phyloP scores from a whole-genome alignment of 1,140 invertebrate genomes.

The Bilobella aurantiaca region DNA sequence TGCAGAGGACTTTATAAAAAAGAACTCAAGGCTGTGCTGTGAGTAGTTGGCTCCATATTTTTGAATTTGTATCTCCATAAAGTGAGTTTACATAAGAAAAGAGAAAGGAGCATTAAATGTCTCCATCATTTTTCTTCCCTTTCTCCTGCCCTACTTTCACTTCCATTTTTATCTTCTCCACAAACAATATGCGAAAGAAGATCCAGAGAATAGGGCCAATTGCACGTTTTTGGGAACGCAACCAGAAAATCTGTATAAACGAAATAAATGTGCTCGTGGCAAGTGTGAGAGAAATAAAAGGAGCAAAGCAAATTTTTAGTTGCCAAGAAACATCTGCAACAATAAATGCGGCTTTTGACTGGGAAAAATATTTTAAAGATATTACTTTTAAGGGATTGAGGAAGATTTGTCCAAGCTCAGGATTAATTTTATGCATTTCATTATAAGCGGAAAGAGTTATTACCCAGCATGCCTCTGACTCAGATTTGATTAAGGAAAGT shows the following conservation, averaged over 20 bases:
- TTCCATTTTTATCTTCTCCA: not conserved
- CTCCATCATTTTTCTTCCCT: not conserved
- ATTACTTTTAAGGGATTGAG: too few species aligned
- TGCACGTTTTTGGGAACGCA: constrained; percentile 13
- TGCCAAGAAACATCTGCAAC: too few species aligned
- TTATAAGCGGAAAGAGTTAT: not conserved
- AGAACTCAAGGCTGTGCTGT: not conserved
- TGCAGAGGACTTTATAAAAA: too few species aligned
- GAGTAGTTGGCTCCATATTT: not conserved
- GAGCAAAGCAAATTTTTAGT: too few species aligned
- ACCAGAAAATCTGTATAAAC: not conserved
- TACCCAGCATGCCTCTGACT: not conserved
- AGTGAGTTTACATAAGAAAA: not conserved
- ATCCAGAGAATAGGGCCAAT: not conserved
- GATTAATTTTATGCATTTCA: too few species aligned
- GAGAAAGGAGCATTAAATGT: not conserved
- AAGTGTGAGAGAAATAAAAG: not conserved
- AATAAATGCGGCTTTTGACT: too few species aligned
- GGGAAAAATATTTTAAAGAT: too few species aligned
- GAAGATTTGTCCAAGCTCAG: too few species aligned
- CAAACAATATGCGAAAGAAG: not conserved
- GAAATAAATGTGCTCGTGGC: not conserved
- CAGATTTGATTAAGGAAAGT: not conserved
- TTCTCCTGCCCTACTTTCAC: not conserved
- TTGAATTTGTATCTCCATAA: not conserved